phyloP scores from a whole-genome alignment of 2,797 vertebrate genomes.

The Ispidina picta region DNA sequence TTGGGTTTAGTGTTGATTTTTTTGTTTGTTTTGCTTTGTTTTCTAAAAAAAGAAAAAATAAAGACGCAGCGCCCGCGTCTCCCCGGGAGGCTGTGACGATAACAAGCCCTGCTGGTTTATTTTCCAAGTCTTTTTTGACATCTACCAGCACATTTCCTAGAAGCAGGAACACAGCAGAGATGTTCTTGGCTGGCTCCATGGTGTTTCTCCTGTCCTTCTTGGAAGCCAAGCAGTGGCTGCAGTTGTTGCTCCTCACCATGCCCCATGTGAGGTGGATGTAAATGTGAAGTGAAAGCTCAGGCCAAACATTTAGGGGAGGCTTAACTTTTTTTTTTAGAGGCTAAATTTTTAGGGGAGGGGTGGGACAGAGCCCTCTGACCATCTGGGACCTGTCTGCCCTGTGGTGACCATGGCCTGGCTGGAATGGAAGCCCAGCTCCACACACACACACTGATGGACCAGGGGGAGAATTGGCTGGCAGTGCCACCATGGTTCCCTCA shows the following conservation, averaged over 20 bases:
- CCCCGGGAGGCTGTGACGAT: rapidly evolving
- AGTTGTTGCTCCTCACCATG: rapidly evolving
- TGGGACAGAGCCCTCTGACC: not conserved
- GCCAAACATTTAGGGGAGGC: too few species aligned
- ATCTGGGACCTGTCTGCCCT: rapidly evolving
- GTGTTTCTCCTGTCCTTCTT: not conserved
- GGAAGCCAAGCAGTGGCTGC: not conserved
- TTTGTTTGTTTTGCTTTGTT: not conserved
- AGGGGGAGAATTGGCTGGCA: not conserved
- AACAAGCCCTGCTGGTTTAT: not conserved
- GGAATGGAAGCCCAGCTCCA: too few species aligned
- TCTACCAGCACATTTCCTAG: not conserved
- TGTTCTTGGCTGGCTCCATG: not conserved
- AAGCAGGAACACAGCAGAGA: not conserved
- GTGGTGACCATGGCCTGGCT: rapidly evolving
- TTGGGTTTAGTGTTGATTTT: too few species aligned
- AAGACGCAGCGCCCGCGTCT: too few species aligned
- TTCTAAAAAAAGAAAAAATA: not conserved
- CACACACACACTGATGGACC: rapidly evolving
- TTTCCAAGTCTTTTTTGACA: not conserved
- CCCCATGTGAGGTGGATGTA: not conserved
- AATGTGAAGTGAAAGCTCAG: not conserved
- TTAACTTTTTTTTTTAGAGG: too few species aligned
- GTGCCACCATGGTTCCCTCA: too few species aligned
- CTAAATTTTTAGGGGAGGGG: rapidly evolving